Evolutionary conservation across 1,140 invertebrate genomes (phyloP), one percentile per base, ranked within the genome.

Genomic region (Atta texana): DNA sequence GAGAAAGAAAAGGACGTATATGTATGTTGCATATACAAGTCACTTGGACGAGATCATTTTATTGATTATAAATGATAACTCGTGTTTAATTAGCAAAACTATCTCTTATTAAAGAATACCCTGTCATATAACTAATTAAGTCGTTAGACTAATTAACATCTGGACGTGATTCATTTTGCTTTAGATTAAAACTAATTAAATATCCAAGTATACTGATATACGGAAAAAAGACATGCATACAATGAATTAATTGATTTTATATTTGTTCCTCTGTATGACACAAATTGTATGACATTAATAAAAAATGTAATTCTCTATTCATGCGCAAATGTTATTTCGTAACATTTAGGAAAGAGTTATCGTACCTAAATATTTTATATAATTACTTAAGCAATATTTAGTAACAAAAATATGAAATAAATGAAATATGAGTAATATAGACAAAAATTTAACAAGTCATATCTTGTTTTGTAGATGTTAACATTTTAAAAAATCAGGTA

Each of bases 71-170:
- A 53, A 51, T 57, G 80, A 57, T 61, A 75, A 59, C 53, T 88
- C 34, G 66, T 10, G 34, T 82, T 71, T 44, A 89, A 89, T 89
- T 89, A 80, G 57, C 59, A 51, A 31, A 34, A 80, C 66, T 34
- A 63, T 77, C 34, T 63, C 51, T 59, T 57, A 75, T 81, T 34
- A 64, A 78, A 51, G 59, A 51, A 64, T n/a, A 10, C 16, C 16
- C 64, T n/a, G 8, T 81, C 49, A 69, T 24, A 24, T 34, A 21
- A 34, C 31, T 53, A n/a, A 81, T 81, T 34, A 53, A 69, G 49
- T 71, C 49, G 28, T 53, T 5, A 64, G 24, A 31, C 24, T 28
- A 18, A 16, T 24, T 39, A 16, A 55, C 49, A 71, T 81, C 12
- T 18, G 18, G 7, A 34, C n/a, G 21, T 12, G 44, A 34, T 53